Evolutionary conservation across 2,888 invertebrate genomes (phyloP).

Genomic region (Cheilosia variabilis): DNA sequence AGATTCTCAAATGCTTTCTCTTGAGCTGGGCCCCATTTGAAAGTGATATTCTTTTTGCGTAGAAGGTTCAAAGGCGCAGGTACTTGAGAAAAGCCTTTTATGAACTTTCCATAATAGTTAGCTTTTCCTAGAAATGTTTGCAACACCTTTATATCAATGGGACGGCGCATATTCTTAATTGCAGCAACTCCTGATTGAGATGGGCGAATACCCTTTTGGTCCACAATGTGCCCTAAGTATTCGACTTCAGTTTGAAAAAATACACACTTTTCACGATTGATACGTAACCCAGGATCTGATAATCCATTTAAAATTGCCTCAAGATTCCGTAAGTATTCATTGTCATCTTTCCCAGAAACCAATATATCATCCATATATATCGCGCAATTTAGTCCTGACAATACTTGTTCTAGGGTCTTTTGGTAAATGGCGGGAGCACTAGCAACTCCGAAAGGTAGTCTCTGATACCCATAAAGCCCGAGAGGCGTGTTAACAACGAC

Average conservation of each 20-base stretch:
- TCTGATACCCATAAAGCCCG: conserved; percentile 61
- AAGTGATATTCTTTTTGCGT: background rate
- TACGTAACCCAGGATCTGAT: conserved; percentile 22
- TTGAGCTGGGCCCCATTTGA: no score
- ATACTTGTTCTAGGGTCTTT: conserved; percentile 48
- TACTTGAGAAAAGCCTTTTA: conserved; percentile 14
- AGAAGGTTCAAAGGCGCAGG: conserved; percentile 9
- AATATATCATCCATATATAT: conserved; percentile 72
- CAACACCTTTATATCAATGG: conserved; percentile 20
- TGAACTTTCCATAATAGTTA: conserved; percentile 41
- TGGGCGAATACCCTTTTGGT: conserved; percentile 45
- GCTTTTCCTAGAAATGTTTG: conserved; percentile 11
- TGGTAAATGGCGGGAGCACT: conserved; percentile 36
- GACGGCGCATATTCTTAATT: no score
- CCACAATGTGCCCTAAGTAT: conserved; percentile 66
- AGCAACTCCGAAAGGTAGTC: conserved; percentile 59
- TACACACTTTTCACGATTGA: conserved; percentile 47
- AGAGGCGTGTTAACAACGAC: conserved; percentile 67
- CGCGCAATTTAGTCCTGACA: conserved; percentile 50
- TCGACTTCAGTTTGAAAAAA: conserved; percentile 64
- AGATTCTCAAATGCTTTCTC: no score
- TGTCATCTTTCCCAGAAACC: conserved; percentile 45
- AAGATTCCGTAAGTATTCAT: conserved; percentile 61
- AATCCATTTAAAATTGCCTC: conserved; percentile 41
- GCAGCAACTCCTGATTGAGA: no score